phyloP scores from a whole-genome alignment of 92 coral and sea anemone genomes.

The Porites rus region DNA sequence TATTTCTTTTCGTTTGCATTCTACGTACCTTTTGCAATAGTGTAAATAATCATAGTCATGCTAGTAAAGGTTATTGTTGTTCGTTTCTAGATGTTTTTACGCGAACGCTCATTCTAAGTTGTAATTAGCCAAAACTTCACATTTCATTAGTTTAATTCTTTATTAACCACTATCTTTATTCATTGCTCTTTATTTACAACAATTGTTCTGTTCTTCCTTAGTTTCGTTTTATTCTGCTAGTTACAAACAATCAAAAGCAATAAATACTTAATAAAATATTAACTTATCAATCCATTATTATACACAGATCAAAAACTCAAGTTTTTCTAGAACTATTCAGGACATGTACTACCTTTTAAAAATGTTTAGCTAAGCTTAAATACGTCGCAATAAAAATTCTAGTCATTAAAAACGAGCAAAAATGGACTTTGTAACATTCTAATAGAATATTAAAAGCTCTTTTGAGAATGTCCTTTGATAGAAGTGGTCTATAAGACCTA shows the following conservation, averaged over 20 bases:
- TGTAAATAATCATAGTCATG: too few relatives aligned
- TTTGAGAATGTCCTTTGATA: background rate
- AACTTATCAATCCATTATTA: background rate
- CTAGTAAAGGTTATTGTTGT: too few relatives aligned
- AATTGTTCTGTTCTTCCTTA: background rate
- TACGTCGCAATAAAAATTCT: background rate
- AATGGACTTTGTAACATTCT: too few relatives aligned
- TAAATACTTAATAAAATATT: conserved; percentile 7
- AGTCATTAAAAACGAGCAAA: background rate
- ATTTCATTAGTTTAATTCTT: too few relatives aligned
- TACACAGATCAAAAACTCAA: background rate
- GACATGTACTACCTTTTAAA: background rate
- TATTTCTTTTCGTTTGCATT: too few relatives aligned
- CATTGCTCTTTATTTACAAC: too few relatives aligned
- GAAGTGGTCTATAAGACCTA: conserved; percentile 51
- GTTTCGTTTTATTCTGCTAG: background rate
- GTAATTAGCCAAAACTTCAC: too few relatives aligned
- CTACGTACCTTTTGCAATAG: too few relatives aligned
- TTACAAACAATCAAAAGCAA: background rate
- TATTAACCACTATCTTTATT: too few relatives aligned
- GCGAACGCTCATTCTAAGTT: too few relatives aligned
- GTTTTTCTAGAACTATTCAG: background rate
- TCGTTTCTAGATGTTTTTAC: too few relatives aligned
- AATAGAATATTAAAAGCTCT: too few relatives aligned
- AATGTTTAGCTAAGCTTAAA: background rate